Evolutionary conservation across 2,113 vertebrate species (phyloP).

Genomic region (Hirundichthys speculiger): DNA sequence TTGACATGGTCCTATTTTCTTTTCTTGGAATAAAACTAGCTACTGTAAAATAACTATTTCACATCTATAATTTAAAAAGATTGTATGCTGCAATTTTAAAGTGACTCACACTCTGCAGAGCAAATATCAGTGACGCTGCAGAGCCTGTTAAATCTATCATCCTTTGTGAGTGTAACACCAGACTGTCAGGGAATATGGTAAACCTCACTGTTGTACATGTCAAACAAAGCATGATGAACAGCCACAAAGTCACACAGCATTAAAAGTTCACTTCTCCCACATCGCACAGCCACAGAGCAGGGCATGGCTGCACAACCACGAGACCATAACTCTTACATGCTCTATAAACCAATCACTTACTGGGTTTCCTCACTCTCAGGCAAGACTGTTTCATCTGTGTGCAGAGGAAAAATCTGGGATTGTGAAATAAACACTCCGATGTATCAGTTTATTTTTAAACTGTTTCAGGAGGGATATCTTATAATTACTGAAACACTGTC

Average conservation of each 20-base stretch:
- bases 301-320: conserved; percentile 47
- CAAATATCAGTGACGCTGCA: conserved; percentile 5
- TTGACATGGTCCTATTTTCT: neutral
- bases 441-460: conserved; percentile 28
- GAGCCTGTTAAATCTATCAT: conserved; percentile 51
- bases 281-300: conserved; percentile 33
- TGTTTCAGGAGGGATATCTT: conserved; percentile 36
- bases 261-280: conserved; percentile 58
- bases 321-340: conserved; percentile 58
- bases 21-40: neutral
- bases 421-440: conserved; percentile 49
- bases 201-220: conserved; percentile 54
- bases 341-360: conserved; percentile 61
- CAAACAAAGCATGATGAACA: conserved; percentile 60
- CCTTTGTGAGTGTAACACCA: conserved; percentile 31
- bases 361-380: conserved; percentile 39
- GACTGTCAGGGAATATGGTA: conserved; percentile 47
- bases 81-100: neutral
- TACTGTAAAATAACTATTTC: neutral
- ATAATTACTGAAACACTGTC: neutral
- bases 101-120: conserved; percentile 1
- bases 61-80: neutral
- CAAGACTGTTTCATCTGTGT: conserved; percentile 44
- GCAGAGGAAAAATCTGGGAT: conserved; percentile 44
- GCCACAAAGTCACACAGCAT: conserved; percentile 46